phyloP scores from a whole-genome alignment of 2,113 vertebrate species.

The Dromiciops gliroides region DNA sequence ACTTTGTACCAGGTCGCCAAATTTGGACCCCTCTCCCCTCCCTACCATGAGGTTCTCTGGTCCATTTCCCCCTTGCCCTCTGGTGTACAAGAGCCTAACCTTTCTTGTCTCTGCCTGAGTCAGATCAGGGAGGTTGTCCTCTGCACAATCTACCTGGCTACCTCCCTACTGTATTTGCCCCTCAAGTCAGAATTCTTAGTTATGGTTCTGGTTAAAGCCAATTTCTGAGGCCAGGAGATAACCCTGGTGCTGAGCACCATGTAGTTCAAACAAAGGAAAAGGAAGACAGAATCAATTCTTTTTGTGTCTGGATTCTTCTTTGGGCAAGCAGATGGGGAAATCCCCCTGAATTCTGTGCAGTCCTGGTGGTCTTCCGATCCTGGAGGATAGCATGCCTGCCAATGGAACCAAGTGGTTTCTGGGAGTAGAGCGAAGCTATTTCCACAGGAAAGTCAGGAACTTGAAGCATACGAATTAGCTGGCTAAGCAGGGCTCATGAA shows the following conservation, averaged over 20 bases:
- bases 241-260: neutral
- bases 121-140: neutral
- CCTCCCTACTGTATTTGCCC: neutral
- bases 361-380: slow-evolving; percentile 57
- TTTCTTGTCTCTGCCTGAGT: neutral
- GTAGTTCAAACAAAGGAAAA: slow-evolving; percentile 25
- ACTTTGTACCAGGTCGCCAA: neutral
- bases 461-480: slow-evolving; percentile 72
- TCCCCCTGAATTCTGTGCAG: neutral
- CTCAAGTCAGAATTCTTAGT: neutral
- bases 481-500: slow-evolving; percentile 73
- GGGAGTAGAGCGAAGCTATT: slow-evolving; percentile 41
- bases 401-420: slow-evolving; percentile 50
- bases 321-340: slow-evolving; percentile 46
- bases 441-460: slow-evolving; percentile 44
- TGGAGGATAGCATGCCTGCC: slow-evolving; percentile 35
- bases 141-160: neutral
- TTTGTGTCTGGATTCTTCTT: slow-evolving; percentile 20
- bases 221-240: slow-evolving; percentile 13
- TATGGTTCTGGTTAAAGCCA: slow-evolving; percentile 2
- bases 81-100: neutral
- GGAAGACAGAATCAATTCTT: neutral
- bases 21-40: neutral
- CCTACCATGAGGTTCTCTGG: neutral
- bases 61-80: neutral